Evolutionary conservation across 1,140 invertebrate species (phyloP).

Genomic region (Sinonovacula constricta): DNA sequence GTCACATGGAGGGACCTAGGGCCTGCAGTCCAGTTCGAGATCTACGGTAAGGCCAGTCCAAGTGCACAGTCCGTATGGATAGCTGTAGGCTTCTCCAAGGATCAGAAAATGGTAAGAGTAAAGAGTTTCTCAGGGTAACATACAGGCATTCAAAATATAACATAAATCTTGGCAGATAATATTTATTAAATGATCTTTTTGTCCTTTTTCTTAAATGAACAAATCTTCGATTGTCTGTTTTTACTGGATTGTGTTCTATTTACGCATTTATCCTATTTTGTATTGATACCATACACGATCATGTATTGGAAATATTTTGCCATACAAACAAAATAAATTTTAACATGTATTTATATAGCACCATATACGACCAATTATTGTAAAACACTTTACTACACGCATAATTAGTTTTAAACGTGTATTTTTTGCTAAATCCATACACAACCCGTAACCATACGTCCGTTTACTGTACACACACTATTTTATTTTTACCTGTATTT

Average conservation of each 20-base stretch:
- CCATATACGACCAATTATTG: too few species aligned
- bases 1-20: conserved; percentile 82
- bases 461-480: too few species aligned
- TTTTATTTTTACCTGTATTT: too few species aligned
- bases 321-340: too few species aligned
- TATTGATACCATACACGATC: neutral
- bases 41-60: conserved; percentile 33
- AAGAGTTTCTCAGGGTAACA: neutral
- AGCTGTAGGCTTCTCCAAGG: conserved; percentile 60
- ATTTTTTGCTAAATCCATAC: too few species aligned
- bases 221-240: neutral
- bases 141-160: neutral
- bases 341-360: too few species aligned
- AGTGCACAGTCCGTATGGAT: conserved; percentile 52
- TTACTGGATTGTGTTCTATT: neutral
- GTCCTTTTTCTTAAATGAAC: neutral
- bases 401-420: too few species aligned
- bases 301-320: neutral
- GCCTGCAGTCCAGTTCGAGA: conserved; percentile 51
- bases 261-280: neutral
- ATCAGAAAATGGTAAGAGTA: conserved; percentile 60
- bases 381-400: too few species aligned
- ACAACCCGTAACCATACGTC: too few species aligned
- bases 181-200: too few species aligned
- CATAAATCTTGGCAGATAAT: neutral